Base-by-base conservation (phyloP, 2,797 vertebrate genomes). In the Coreius guichenoti region DNA sequence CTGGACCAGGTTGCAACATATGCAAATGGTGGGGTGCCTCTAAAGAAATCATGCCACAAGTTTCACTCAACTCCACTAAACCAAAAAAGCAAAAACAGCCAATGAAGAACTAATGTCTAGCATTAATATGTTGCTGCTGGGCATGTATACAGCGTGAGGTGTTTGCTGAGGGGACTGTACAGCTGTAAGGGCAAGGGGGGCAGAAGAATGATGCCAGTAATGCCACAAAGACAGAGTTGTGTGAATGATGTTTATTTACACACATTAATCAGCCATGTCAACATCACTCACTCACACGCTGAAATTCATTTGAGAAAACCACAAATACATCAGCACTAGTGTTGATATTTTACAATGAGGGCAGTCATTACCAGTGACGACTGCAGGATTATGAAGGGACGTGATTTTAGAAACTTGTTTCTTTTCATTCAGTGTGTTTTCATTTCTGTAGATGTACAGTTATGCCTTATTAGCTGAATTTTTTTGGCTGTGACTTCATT, bases 131-230 rank as follows among this genome's bases (percentile, higher is more conserved):
- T 88, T 12, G 89, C 93, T 91, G 36, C 75, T 51, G 92, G 94
- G 91, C 79, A 78, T 86, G 47, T 88, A 67, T 63, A 80, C 67
- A 21, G 26, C 1, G 29, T 19, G 56, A 86, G 58, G 86, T 86
- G 88, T 92, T 90, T 90, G 90, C 90, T 84, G 90, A 91, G 90
- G 92, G 93, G 91, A 93, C 91, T 93, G 91, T 92, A 91, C 92
- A 93, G 91, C 93, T 94, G 92, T 92, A 92, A 89, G 78, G 87
- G 84, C 74, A 89, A 89, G 81, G 80, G 88, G 76, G 67, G 49
- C 91, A 91, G 91, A 87, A 91, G 89, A 88, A 89, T 91, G 88
- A 77, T 90, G 86, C 90, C 88, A 84, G 89, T 87, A 67, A 77
- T 68, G 36, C 45, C 73, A 51, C 68, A 83, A 84, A 80, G 86